Percentiles rank a stretch among this genome's conserved stretches.
Conservation (phyloP, 2,797 vertebrate species). For the Garrulus glandarius region DNA sequence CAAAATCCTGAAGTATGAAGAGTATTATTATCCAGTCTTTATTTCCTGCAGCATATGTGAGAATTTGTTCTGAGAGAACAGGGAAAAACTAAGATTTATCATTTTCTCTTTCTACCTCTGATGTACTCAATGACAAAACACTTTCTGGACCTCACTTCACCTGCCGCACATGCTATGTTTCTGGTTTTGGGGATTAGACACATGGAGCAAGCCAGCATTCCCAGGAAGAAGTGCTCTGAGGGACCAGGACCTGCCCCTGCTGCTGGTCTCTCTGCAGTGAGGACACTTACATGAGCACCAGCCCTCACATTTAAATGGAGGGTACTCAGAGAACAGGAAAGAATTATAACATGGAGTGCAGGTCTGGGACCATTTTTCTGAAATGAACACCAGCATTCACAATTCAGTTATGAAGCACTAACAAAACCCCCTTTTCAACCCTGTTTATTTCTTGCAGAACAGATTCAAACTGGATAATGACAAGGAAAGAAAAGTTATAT, state of each 20-base stretch:
- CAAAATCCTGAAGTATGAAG: not conserved
- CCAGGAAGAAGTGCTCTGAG: not conserved
- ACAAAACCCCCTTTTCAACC: not conserved
- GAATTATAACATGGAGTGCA: not conserved
- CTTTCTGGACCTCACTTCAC: not conserved
- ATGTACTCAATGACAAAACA: not conserved
- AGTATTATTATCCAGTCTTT: not conserved
- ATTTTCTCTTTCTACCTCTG: not conserved
- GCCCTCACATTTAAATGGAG: not conserved
- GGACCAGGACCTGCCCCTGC: not conserved
- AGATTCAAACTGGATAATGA: constrained; percentile 36
- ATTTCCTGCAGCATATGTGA: not conserved
- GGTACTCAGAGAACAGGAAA: not conserved
- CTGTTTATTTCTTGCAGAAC: not conserved
- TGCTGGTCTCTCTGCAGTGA: fast-evolving
- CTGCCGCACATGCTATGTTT: fast-evolving
- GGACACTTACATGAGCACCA: not conserved
- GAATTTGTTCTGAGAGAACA: not conserved
- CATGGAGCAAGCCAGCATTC: not conserved
- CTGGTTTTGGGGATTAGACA: fast-evolving
- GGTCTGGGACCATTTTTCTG: not conserved
- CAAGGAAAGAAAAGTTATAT: constrained; percentile 72
- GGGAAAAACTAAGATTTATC: not conserved
- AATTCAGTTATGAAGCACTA: not conserved
- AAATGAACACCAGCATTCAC: not conserved